These are phyloP conservation scores for Camptogramma bilineatum DNA, from an alignment of 2,888 invertebrate species.

Conservation along the genomic window DNA sequence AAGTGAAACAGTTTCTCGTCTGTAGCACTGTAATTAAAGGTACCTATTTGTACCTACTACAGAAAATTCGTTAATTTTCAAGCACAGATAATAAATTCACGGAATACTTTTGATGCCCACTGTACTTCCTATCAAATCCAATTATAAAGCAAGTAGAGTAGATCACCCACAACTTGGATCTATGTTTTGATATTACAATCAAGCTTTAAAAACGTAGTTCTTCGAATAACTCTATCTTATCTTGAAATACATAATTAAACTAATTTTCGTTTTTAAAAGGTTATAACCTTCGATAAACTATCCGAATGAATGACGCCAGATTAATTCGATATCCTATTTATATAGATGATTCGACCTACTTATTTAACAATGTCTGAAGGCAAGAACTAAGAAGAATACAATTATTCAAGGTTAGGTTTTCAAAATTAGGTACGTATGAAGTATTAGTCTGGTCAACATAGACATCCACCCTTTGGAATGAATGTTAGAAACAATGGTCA, in stretches of 20 bases:
- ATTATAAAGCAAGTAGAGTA: slow-evolving; percentile 10
- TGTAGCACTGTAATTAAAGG: no score
- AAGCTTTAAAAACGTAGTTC: slow-evolving; percentile 34
- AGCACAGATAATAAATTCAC: neutral
- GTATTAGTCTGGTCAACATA: no score
- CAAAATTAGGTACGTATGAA: no score
- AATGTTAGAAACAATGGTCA: no score
- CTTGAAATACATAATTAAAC: slow-evolving; percentile 59
- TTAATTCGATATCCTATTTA: slow-evolving; percentile 47
- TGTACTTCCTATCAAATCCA: slow-evolving; percentile 3
- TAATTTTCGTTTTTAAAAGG: slow-evolving; percentile 67
- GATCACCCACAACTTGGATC: slow-evolving; percentile 24
- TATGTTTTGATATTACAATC: slow-evolving; percentile 30
- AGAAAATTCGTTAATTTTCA: neutral
- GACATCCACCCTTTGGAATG: no score
- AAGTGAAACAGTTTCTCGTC: no score
- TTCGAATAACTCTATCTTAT: slow-evolving; percentile 55
- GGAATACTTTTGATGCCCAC: neutral
- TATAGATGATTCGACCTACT: slow-evolving; percentile 43
- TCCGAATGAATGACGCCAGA: slow-evolving; percentile 56
- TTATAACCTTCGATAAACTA: slow-evolving; percentile 72
- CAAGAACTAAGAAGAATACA: neutral
- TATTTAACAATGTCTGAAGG: slow-evolving; percentile 11
- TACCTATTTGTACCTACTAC: neutral
- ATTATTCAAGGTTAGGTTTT: no score